phyloP scores from a whole-genome alignment of 2,797 vertebrate genomes.

The Paedocypris micromegethes region DNA sequence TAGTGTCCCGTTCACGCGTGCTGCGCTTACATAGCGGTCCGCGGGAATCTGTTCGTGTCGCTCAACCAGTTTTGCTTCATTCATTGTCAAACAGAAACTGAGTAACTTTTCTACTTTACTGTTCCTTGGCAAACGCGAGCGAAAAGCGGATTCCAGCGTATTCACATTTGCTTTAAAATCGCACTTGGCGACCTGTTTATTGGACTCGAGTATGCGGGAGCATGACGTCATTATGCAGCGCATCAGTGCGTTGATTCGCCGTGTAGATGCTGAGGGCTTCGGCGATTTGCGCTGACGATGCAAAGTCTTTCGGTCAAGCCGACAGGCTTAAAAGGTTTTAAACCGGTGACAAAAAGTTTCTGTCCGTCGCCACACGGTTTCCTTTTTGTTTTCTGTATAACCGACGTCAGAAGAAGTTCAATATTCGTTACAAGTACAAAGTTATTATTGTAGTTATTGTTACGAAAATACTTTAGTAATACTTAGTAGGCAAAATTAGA shows the following conservation, averaged over 20 bases:
- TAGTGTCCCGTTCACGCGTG: constrained; percentile 9
- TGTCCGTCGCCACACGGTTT: background rate
- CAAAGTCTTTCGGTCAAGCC: constrained; percentile 58
- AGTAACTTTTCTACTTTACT: background rate
- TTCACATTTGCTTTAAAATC: background rate
- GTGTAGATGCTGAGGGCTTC: constrained; percentile 72
- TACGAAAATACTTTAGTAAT: no score
- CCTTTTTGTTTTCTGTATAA: background rate
- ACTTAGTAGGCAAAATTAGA: no score
- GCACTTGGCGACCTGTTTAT: no score
- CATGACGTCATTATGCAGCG: constrained; percentile 96
- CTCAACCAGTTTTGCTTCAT: constrained; percentile 16
- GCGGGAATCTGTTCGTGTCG: background rate
- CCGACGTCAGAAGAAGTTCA: no score
- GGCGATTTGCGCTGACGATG: constrained; percentile 75
- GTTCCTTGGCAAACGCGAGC: constrained; percentile 5
- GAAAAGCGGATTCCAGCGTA: background rate
- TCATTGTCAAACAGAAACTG: background rate
- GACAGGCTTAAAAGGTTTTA: constrained; percentile 56
- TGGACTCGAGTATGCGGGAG: constrained; percentile 39
- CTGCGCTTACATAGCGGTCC: constrained; percentile 7
- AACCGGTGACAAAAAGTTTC: constrained; percentile 65
- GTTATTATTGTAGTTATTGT: no score
- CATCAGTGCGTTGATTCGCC: constrained; percentile 81
- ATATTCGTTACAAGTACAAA: no score